These are phyloP conservation scores for Amblyopsis rosae DNA, from an alignment of 2,113 vertebrate species.

Conservation along the genomic window DNA sequence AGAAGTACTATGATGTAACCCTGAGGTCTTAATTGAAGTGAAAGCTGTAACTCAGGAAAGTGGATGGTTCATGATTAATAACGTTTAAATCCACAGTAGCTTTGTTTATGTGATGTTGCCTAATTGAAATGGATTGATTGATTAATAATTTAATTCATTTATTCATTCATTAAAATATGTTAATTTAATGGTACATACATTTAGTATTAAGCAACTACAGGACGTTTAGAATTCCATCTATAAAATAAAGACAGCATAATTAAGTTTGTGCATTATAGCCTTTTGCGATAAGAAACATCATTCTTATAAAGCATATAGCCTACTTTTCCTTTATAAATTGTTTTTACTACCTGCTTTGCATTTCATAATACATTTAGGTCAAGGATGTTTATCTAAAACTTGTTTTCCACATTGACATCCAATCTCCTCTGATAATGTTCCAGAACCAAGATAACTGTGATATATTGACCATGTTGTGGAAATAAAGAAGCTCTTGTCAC, in stretches of 20 bases:
- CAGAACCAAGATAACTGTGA: background rate
- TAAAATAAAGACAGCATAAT: too few species aligned
- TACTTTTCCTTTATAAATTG: too few species aligned
- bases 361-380: background rate
- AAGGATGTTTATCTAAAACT: background rate
- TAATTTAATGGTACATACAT: too few species aligned
- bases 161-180: background rate
- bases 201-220: too few species aligned
- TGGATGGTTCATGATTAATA: conserved; percentile 1
- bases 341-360: background rate
- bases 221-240: too few species aligned
- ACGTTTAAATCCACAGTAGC: background rate
- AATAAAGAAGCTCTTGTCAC: conserved; percentile 20
- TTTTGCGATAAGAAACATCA: too few species aligned
- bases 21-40: conserved; percentile 22
- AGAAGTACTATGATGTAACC: conserved; percentile 31
- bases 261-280: too few species aligned
- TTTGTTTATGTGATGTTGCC: background rate
- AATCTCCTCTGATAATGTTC: background rate
- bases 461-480: background rate
- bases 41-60: conserved; percentile 1
- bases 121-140: background rate
- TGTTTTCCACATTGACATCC: conserved; percentile 33
- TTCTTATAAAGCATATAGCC: too few species aligned
- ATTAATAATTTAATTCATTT: too few species aligned